phyloP scores from a whole-genome alignment of 2,888 invertebrate species.

The Brachyopa scutellaris region DNA sequence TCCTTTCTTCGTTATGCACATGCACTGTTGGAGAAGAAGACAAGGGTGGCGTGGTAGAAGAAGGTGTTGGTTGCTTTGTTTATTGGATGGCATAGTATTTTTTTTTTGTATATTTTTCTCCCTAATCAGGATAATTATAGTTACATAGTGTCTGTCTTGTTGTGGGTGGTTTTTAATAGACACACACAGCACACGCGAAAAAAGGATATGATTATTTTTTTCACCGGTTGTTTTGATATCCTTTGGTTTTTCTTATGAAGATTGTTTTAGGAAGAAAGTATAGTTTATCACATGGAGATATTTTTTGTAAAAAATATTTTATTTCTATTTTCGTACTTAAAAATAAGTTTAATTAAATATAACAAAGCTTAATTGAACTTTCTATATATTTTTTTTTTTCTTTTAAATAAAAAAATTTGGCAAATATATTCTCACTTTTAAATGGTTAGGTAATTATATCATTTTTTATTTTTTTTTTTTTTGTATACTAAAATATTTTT shows the following conservation, averaged over 20 bases:
- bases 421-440: conserved; percentile 40
- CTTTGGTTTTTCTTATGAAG: neutral
- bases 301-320: conserved; percentile 28
- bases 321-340: conserved; percentile 8
- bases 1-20: conserved; percentile 44
- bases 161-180: conserved; percentile 7
- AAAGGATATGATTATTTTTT: conserved; percentile 12
- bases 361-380: conserved; percentile 44
- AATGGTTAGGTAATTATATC: neutral
- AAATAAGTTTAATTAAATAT: conserved; percentile 15
- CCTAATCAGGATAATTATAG: conserved; percentile 48
- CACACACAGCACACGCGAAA: neutral
- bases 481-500: conserved; percentile 66
- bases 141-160: conserved; percentile 47
- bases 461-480: neutral
- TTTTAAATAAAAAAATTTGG: conserved; percentile 54
- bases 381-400: conserved; percentile 7
- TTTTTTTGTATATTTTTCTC: conserved; percentile 6
- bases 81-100: conserved; percentile 55
- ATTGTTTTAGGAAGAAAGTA: conserved; percentile 39
- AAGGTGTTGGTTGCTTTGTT: conserved; percentile 47
- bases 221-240: neutral
- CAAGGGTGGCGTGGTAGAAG: conserved; percentile 7
- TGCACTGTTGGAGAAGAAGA: conserved; percentile 35
- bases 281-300: conserved; percentile 53